phyloP scores from a whole-genome alignment of 1,140 invertebrate species.

The Heliconius himera region DNA sequence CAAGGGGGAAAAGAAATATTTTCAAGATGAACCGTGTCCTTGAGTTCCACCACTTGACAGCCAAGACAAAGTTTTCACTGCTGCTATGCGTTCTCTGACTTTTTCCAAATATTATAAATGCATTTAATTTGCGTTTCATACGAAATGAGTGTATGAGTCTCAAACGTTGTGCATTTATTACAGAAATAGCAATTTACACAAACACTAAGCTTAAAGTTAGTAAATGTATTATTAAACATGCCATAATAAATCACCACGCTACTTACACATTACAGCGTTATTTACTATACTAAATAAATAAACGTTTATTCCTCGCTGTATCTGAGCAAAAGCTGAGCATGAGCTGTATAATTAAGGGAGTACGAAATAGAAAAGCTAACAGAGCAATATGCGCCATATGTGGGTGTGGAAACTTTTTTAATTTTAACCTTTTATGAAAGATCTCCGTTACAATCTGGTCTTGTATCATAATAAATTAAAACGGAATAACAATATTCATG shows the following conservation, averaged over 20 bases:
- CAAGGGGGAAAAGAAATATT: not conserved
- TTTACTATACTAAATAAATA: conserved; percentile 2
- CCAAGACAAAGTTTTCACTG: no score
- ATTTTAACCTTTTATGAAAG: conserved; percentile 14
- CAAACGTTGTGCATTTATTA: not conserved
- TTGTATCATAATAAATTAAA: not conserved
- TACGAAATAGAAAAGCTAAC: not conserved
- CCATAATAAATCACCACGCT: not conserved
- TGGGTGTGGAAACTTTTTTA: conserved; percentile 18
- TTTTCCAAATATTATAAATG: no score
- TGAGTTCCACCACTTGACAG: no score
- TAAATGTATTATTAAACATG: conserved; percentile 10
- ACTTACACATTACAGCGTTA: not conserved
- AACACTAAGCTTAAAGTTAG: not conserved
- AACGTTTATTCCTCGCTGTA: not conserved
- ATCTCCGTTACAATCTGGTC: not conserved
- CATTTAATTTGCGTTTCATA: no score
- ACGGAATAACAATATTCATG: no score
- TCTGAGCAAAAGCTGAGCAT: not conserved
- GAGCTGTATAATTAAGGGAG: not conserved
- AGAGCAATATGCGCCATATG: conserved; percentile 4
- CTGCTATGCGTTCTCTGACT: no score
- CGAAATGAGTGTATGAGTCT: no score
- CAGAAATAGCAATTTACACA: not conserved
- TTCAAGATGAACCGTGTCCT: not conserved